Conservation (phyloP, 1,140 invertebrate species). For the Rhopalosiphum maidis region DNA sequence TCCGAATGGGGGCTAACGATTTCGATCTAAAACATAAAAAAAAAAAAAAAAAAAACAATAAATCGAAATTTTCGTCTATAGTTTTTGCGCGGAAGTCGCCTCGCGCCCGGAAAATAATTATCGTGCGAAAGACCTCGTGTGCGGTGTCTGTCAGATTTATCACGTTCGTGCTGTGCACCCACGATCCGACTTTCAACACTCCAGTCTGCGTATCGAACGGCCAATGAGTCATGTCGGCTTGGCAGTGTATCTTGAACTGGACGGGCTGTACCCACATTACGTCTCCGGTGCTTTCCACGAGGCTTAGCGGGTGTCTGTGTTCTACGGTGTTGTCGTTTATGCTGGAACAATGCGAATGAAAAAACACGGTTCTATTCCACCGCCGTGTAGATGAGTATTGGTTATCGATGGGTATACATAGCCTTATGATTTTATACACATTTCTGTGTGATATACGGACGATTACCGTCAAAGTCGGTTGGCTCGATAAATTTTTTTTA, state of each 20-base stretch:
- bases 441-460: too few relatives aligned
- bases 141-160: background rate
- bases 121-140: background rate
- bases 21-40: too few relatives aligned
- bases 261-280: conserved; percentile 75
- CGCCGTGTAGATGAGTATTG: background rate
- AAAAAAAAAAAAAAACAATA: background rate
- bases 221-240: conserved; percentile 73
- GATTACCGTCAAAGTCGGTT: too few relatives aligned
- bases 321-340: background rate
- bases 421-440: background rate
- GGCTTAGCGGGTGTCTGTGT: background rate
- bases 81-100: background rate
- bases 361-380: background rate
- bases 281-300: conserved; percentile 64
- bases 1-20: background rate
- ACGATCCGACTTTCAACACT: conserved; percentile 71
- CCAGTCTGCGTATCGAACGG: conserved; percentile 77
- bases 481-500: too few relatives aligned
- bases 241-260: conserved; percentile 71
- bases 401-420: background rate
- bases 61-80: background rate
- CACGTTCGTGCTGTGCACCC: conserved; percentile 66
- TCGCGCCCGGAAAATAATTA: background rate
- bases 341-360: background rate